Evolutionary conservation across 2,888 invertebrate genomes (phyloP).

Genomic region (Globia sparganii): DNA sequence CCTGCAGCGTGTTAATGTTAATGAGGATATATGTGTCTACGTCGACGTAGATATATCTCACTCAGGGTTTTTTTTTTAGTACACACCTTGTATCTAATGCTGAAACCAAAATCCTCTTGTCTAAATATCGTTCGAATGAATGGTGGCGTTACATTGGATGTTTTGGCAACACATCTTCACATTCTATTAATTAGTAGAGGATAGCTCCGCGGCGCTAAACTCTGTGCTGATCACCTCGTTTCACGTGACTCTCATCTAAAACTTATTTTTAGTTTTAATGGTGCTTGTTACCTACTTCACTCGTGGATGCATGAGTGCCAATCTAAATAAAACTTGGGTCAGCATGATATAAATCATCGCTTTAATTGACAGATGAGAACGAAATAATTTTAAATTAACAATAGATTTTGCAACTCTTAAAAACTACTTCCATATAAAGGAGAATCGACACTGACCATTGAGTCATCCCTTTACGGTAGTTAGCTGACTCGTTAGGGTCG

Average conservation of each 20-base stretch:
- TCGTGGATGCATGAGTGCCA: conserved; percentile 1
- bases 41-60: conserved; percentile 1
- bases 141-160: conserved; percentile 4
- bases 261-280: conserved; percentile 45
- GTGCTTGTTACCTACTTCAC: conserved; percentile 6
- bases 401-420: conserved; percentile 25
- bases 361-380: conserved; percentile 5
- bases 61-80: not conserved
- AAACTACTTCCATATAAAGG: conserved; percentile 13
- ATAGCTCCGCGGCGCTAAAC: conserved; percentile 2
- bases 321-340: conserved; percentile 17
- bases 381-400: conserved; percentile 28
- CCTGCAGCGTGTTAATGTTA: not conserved
- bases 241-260: conserved; percentile 20
- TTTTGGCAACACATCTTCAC: conserved; percentile 43
- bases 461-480: conserved; percentile 47
- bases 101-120: not conserved
- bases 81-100: not conserved
- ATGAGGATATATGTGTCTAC: not conserved
- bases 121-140: not conserved
- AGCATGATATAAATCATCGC: conserved; percentile 5
- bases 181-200: conserved; percentile 26
- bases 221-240: conserved; percentile 25
- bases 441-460: conserved; percentile 29
- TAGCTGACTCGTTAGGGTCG: conserved; percentile 31